Conservation (phyloP, 1,140 invertebrate species). For the Lepidurus arcticus region DNA sequence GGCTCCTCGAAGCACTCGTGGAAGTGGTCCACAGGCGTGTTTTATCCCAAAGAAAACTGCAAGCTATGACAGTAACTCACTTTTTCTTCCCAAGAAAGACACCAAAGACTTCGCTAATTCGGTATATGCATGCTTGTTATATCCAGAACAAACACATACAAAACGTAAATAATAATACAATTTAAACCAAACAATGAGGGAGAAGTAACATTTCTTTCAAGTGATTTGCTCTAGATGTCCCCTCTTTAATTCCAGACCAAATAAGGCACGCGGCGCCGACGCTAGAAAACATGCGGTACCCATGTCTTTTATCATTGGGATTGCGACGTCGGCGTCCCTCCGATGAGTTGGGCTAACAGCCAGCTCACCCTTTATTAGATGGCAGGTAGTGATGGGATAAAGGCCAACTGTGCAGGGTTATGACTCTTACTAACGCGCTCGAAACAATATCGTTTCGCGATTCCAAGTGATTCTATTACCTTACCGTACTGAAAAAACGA, state of each 20-base stretch:
- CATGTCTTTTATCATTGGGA: conserved; percentile 3
- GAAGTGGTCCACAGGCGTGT: conserved; percentile 2
- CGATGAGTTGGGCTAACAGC: conserved; percentile 17
- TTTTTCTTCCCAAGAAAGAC: not conserved
- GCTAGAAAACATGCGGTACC: not conserved
- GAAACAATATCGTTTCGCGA: not conserved
- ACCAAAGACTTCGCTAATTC: not conserved
- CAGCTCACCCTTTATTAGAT: conserved; percentile 18
- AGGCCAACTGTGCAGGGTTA: conserved; percentile 17
- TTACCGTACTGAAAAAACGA: too few relatives aligned
- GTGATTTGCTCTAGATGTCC: not conserved
- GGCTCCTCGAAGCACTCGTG: not conserved
- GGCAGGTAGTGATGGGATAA: conserved; percentile 13
- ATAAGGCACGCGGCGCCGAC: conserved; percentile 5
- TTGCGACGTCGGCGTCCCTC: conserved; percentile 5
- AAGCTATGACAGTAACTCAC: too few relatives aligned
- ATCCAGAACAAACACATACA: too few relatives aligned
- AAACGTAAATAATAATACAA: too few relatives aligned
- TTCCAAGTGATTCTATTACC: not conserved
- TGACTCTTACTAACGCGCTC: not conserved
- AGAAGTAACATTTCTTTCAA: not conserved
- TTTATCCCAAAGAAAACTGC: not conserved
- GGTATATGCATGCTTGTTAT: too few relatives aligned
- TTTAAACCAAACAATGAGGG: too few relatives aligned
- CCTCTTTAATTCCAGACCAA: not conserved